Conservation (phyloP, 2,797 vertebrate genomes). For the Thamnophis elegans region DNA sequence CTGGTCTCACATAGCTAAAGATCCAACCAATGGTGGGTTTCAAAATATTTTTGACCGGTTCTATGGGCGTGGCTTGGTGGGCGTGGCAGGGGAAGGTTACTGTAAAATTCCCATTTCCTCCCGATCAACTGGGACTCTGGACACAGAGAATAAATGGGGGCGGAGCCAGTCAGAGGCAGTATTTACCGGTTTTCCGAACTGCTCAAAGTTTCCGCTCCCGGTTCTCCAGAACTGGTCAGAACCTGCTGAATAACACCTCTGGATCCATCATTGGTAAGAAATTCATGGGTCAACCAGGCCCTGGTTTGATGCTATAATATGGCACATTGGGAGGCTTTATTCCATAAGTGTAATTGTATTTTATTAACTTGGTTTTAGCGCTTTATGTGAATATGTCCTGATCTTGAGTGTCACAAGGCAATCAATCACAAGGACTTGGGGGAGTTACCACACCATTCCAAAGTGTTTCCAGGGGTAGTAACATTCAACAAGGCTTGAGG, state of each 20-base stretch:
- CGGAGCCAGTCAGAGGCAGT: no score
- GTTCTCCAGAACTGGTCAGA: no score
- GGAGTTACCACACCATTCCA: constrained; percentile 42
- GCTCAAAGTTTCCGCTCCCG: no score
- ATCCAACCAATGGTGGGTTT: background rate
- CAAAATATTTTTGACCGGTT: no score
- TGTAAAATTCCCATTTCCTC: no score
- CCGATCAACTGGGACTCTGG: no score
- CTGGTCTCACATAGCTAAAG: background rate
- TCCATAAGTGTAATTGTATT: background rate
- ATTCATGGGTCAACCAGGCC: background rate
- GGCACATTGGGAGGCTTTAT: background rate
- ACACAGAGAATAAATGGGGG: no score
- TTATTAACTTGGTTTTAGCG: background rate
- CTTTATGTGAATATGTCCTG: background rate
- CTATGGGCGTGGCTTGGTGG: no score
- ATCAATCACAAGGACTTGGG: constrained; percentile 9
- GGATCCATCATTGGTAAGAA: background rate
- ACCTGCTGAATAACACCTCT: no score
- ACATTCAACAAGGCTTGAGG: constrained; percentile 41
- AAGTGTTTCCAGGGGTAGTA: constrained; percentile 35
- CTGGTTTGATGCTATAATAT: background rate
- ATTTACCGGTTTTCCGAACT: no score
- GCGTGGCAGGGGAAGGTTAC: no score
- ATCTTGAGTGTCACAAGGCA: background rate